Evolutionary conservation across 2,888 invertebrate genomes (phyloP), one percentile per base, ranked within the genome.

Genomic region (Cryptus viduatorius): DNA sequence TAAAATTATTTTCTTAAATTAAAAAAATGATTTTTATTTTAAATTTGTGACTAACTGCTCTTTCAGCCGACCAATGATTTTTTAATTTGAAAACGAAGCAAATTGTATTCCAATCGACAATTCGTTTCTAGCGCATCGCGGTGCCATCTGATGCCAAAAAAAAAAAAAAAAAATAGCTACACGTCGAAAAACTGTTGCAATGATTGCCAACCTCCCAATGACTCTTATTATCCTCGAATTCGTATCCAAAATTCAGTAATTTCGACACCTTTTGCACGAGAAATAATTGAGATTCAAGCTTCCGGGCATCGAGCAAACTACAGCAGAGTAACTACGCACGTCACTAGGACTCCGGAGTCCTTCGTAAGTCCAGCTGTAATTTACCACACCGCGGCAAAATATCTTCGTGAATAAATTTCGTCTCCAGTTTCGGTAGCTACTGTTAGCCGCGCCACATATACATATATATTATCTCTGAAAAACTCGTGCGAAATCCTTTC

Each of bases 201-300:
- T 8, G 14, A 59, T 24, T 24, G 4, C 14, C 5, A 31, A 59
- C 24, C 59, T 12, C 0, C 1, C 24, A 14, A 29, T 24, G 59
- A 59, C 12, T 12, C 53, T 19, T 19, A 53, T 53, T 24, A 56
- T 59, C 12, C 14, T 14, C 59, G 14, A 31, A 31, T 59, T 14
- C 31, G 14, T 3, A 59, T 12, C 4, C 24, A 29, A 24, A 59
- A 59, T 59, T 16, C 59, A 14, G 48, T 59, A 59, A 59, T 59
- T 59, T 59, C 59, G 59, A 59, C 59, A 59, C 59, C 59, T 59
- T 14, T 31, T 1, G 31, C 31, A 37, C 37, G 37, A 37, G 24
- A 29, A 14, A 59, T 14, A 59, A 59, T 59, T 59, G 59, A 59
- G 59, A 59, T 31, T 31, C 14, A 59, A 59, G 59, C 59, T 59